Base-by-base conservation (phyloP, 2,888 invertebrate species). In the Rugalucina vietnamica region DNA sequence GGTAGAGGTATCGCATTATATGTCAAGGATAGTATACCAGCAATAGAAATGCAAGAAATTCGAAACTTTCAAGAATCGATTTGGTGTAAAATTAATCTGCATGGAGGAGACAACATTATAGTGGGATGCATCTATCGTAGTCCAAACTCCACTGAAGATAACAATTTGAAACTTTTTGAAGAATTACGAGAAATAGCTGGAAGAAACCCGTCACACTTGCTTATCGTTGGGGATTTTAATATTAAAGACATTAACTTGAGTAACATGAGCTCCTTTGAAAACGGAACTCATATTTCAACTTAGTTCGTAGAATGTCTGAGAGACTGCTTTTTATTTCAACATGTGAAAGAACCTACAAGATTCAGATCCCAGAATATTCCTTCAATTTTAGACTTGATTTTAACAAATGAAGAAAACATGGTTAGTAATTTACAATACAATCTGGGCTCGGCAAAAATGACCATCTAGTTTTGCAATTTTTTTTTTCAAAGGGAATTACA, bases 331-430 rank as follows among this genome's bases (percentile, higher is more conserved):
- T 43, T 72, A n/a, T 49, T 27, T 24, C 72, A 72, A 72, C 39
- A 72, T 43, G 72, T 72, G 8, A 72, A 37, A 24, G 72, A 72
- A 8, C 72, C 72, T 12, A 72, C 49, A 4, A 24, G 72, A 24
- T 43, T 32, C 12, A 72, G 72, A n/a, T 1, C 2, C 27, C 43
- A 72, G 14, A 72, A 72, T 49, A n/a, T n/a, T n/a, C 72, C 43
- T 21, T 39, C 39, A 1, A 43, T 49, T 29, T 29, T 72, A 29
- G 72, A 72, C 18, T 29, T 72, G 39, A 72, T 72, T 72, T 29
- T 72, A 43, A 72, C 72, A 37, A 72, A 72, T n/a, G 43, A 72
- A 27, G 72, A 72, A 72, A 43, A 24, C 14, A 72, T 72, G 72
- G 18, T 72, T 24, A 49, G 49, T 27, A 12, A 72, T 8, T 39